A percentile compares a stretch with the other conserved stretches of the same genome.
Conservation (phyloP, 2,888 invertebrate species). For the Steinernema hermaphroditum region DNA sequence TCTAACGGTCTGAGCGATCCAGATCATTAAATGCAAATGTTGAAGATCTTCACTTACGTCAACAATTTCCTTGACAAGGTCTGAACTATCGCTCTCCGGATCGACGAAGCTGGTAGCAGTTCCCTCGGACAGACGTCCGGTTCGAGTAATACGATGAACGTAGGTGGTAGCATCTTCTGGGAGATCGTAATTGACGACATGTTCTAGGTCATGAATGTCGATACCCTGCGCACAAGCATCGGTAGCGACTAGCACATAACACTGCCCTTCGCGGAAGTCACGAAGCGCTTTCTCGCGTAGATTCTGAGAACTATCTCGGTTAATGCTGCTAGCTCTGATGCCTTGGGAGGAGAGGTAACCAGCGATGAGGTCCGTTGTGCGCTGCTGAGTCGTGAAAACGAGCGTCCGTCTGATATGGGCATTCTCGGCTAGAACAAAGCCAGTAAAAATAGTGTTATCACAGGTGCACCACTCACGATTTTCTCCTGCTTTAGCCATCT, state of each 20-base stretch:
- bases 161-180: constrained; percentile 68
- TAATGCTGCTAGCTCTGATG: constrained; percentile 30
- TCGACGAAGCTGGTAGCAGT: constrained; percentile 47
- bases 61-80: constrained; percentile 41
- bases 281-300: constrained; percentile 77
- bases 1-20: too few relatives aligned
- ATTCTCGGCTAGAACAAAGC: constrained; percentile 25
- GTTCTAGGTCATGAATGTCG: constrained; percentile 77
- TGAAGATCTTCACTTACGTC: too few relatives aligned
- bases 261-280: constrained; percentile 74
- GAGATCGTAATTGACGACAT: constrained; percentile 69
- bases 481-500: background rate
- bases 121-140: constrained; percentile 68
- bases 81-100: background rate
- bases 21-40: too few relatives aligned
- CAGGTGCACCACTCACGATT: background rate
- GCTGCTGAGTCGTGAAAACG: constrained; percentile 54
- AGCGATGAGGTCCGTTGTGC: constrained; percentile 43
- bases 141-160: constrained; percentile 71
- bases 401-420: constrained; percentile 41
- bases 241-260: constrained; percentile 86
- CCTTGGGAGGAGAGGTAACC: constrained; percentile 23
- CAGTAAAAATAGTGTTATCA: constrained; percentile 25
- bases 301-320: constrained; percentile 74
- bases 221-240: constrained; percentile 90